A percentile compares a stretch with the other conserved stretches of the same genome.
Evolutionary conservation across 2,888 invertebrate species (phyloP).

Genomic region (Rhimphoctona megacephalus): DNA sequence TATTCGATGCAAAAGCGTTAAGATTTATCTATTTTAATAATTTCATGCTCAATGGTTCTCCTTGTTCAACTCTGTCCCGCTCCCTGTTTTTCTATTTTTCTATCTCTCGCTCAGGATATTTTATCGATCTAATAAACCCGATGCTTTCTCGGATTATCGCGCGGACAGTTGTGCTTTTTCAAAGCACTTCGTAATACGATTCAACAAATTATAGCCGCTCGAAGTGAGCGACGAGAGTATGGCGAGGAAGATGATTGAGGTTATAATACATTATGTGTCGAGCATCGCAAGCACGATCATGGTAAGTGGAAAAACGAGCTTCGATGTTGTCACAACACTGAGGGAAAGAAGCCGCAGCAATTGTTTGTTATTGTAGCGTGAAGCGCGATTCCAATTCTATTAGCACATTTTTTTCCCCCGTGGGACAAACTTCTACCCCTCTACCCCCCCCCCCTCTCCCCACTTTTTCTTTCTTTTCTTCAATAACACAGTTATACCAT

Average conservation of each 20-base stretch:
- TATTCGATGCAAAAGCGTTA: slow-evolving; percentile 3
- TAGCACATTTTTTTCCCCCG: slow-evolving; percentile 50
- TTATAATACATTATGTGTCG: slow-evolving; percentile 65
- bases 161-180: slow-evolving; percentile 42
- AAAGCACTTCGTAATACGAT: slow-evolving; percentile 48
- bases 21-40: slow-evolving; percentile 63
- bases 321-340: slow-evolving; percentile 51
- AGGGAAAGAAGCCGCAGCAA: slow-evolving; percentile 37
- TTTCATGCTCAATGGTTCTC: slow-evolving; percentile 53
- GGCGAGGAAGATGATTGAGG: slow-evolving; percentile 50
- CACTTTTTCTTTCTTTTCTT: slow-evolving; percentile 6
- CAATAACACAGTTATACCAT: background rate
- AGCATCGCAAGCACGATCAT: slow-evolving; percentile 45
- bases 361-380: slow-evolving; percentile 24
- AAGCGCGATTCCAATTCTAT: slow-evolving; percentile 62
- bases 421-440: slow-evolving; percentile 1
- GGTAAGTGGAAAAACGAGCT: slow-evolving; percentile 58
- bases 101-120: slow-evolving; percentile 28
- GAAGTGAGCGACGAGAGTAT: slow-evolving; percentile 5
- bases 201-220: slow-evolving; percentile 55
- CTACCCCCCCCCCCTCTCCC: background rate
- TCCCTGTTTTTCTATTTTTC: background rate
- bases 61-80: background rate
- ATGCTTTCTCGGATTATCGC: slow-evolving; percentile 68
- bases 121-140: slow-evolving; percentile 71